Conservation (phyloP, 2,113 vertebrate genomes). For the Percopsis transmontana region DNA sequence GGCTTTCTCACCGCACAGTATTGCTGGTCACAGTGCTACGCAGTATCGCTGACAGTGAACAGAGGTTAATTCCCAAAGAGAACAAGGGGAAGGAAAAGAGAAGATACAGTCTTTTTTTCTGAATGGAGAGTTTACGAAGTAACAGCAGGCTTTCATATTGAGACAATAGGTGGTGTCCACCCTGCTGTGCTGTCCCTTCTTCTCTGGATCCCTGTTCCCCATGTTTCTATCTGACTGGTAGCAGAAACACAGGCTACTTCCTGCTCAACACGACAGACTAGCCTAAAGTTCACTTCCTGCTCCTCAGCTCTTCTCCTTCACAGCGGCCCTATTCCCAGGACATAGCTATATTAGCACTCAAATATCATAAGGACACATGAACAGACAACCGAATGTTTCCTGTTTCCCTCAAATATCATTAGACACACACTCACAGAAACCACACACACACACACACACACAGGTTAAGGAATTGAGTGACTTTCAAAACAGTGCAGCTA, state of each 20-base stretch:
- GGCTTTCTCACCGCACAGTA: conserved; percentile 33
- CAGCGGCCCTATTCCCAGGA: conserved; percentile 70
- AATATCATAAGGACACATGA: conserved; percentile 42
- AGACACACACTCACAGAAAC: conserved; percentile 9
- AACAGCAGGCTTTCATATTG: conserved; percentile 62
- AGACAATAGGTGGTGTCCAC: conserved; percentile 70
- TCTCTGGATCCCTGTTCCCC: conserved; percentile 54
- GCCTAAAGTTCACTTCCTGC: conserved; percentile 76
- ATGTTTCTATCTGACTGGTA: conserved; percentile 63
- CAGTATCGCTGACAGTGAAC: conserved; percentile 47
- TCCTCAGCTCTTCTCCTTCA: conserved; percentile 67
- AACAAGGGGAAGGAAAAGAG: conserved; percentile 65
- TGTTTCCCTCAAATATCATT: too few relatives aligned
- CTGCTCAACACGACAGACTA: conserved; percentile 62
- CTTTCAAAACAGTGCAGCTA: conserved; percentile 30
- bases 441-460: neutral
- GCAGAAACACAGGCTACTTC: conserved; percentile 76
- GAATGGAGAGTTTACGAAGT: conserved; percentile 72
- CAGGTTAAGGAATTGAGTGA: conserved; percentile 28
- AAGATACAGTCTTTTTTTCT: conserved; percentile 68
- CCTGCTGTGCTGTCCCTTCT: conserved; percentile 63
- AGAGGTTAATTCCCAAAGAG: conserved; percentile 62
- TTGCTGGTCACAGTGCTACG: conserved; percentile 24
- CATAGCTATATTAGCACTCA: conserved; percentile 40
- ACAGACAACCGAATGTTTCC: conserved; percentile 58